phyloP scores from a whole-genome alignment of 2,113 vertebrate genomes.

The Brachypteracias leptosomus region DNA sequence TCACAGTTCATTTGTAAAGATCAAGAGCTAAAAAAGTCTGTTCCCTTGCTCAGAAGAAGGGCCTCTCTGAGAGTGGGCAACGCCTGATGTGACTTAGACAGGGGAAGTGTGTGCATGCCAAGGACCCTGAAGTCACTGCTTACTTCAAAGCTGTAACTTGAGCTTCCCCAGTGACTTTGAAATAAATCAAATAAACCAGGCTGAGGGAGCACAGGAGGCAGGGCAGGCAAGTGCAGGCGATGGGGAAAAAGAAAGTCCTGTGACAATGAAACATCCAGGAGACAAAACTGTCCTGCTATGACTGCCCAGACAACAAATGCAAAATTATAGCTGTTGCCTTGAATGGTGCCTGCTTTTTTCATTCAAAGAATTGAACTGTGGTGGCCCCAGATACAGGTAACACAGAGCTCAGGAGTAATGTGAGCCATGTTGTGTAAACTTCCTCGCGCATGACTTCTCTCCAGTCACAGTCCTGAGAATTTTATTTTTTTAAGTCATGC shows the following conservation, averaged over 20 bases:
- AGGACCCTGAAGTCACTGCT: conserved; percentile 70
- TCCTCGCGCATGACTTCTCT: not conserved
- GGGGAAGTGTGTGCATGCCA: conserved; percentile 74
- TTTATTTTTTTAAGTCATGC: not conserved
- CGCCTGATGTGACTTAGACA: conserved; percentile 65
- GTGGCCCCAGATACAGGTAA: not conserved
- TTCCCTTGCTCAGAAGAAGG: conserved; percentile 42
- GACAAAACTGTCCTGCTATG: not conserved
- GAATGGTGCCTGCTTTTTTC: not conserved
- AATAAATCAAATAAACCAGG: conserved; percentile 84
- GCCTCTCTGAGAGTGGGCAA: conserved; percentile 38
- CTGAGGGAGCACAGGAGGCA: conserved; percentile 2
- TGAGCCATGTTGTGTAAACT: not conserved
- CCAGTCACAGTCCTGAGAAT: not conserved
- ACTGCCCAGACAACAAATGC: not conserved
- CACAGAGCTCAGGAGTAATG: not conserved
- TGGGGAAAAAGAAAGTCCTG: not conserved
- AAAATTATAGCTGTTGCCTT: not conserved
- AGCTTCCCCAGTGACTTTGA: conserved; percentile 75
- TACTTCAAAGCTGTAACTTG: conserved; percentile 85
- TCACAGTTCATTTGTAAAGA: not conserved
- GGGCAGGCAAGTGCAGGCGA: not conserved
- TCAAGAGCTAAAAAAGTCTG: conserved; percentile 4
- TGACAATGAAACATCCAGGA: not conserved
- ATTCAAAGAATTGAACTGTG: rapidly evolving